phyloP scores from a whole-genome alignment of 2,888 invertebrate genomes.

The Leptopilina drosophilae region DNA sequence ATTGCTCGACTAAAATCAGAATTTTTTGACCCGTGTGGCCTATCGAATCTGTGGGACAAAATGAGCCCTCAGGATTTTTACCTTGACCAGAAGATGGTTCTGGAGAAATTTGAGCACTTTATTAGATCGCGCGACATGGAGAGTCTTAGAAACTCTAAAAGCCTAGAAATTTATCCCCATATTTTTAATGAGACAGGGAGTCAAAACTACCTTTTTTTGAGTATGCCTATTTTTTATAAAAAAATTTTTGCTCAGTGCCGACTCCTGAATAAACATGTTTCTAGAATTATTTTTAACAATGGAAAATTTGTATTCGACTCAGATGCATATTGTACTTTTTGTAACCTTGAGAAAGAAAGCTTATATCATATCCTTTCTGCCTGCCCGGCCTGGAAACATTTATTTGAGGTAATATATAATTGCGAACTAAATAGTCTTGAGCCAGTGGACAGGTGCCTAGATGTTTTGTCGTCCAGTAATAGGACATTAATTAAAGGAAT shows the following conservation, averaged over 20 bases:
- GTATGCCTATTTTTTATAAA: constrained; percentile 7
- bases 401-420: too few relatives aligned
- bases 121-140: neutral
- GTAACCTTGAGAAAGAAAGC: neutral
- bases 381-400: too few relatives aligned
- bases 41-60: neutral
- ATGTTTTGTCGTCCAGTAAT: too few relatives aligned
- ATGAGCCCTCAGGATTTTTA: too few relatives aligned
- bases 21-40: neutral
- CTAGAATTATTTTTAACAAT: constrained; percentile 1
- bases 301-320: neutral
- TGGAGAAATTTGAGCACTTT: neutral
- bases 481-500: too few relatives aligned
- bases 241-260: neutral
- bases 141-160: neutral
- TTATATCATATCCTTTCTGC: neutral
- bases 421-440: too few relatives aligned
- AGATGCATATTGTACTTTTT: neutral
- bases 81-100: neutral
- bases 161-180: neutral
- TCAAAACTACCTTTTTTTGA: neutral
- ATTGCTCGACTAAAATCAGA: neutral
- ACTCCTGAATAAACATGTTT: neutral
- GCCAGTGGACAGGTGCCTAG: too few relatives aligned
- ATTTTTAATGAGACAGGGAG: neutral